Conservation (phyloP, 2,797 vertebrate species). For the Oreochromis grahami region DNA sequence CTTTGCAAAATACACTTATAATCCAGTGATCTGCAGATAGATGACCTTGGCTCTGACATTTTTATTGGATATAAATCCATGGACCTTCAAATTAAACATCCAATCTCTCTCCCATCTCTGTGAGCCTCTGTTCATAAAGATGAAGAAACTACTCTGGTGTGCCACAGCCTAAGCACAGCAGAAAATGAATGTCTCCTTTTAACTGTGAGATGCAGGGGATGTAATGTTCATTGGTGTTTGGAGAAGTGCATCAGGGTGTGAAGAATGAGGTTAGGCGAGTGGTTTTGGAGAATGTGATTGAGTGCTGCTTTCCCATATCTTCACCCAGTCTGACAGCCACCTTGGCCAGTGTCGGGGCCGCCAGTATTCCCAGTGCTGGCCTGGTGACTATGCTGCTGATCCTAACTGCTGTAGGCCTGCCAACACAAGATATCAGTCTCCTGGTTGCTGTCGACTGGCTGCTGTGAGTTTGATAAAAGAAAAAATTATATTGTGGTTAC, state of each 20-base stretch:
- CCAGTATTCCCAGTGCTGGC: conserved; percentile 97
- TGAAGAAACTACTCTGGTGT: conserved; percentile 70
- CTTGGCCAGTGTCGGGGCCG: conserved; percentile 94
- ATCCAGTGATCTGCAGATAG: conserved; percentile 2
- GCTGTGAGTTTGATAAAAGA: conserved; percentile 83
- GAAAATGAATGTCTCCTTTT: neutral
- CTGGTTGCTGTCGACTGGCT: conserved; percentile 99
- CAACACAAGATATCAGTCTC: conserved; percentile 97
- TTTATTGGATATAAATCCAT: conserved; percentile 21
- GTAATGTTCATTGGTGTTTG: neutral
- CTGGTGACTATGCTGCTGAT: conserved; percentile 99
- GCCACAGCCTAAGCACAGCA: conserved; percentile 2
- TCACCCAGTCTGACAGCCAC: conserved; percentile 89
- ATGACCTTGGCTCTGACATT: conserved; percentile 31
- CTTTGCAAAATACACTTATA: conserved; percentile 6
- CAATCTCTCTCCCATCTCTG: neutral
- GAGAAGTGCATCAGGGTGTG: neutral
- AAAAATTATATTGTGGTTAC: neutral
- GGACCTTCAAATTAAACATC: conserved; percentile 22
- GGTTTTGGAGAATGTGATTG: neutral
- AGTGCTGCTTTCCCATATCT: conserved; percentile 4
- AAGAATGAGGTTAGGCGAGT: neutral
- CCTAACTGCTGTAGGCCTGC: conserved; percentile 94
- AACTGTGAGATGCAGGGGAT: neutral
- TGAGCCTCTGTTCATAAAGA: neutral